phyloP scores from a whole-genome alignment of 2,113 vertebrate genomes.

The Saccopteryx bilineata region DNA sequence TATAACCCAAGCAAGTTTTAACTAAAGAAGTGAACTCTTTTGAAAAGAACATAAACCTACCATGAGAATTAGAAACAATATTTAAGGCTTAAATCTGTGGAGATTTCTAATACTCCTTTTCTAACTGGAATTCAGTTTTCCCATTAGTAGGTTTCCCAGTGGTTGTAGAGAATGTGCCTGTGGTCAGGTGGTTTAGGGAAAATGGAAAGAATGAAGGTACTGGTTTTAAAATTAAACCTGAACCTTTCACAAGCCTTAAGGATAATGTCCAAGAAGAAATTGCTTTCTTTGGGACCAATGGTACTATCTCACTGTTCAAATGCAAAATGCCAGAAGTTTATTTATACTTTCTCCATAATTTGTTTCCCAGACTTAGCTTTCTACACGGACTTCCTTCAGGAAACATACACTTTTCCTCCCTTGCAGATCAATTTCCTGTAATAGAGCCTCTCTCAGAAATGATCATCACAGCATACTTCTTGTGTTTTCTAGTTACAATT shows the following conservation, averaged over 20 bases:
- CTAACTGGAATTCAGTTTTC: conserved; percentile 75
- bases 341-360: conserved; percentile 78
- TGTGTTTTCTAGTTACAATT: conserved; percentile 47
- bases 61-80: conserved; percentile 41
- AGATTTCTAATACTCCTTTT: conserved; percentile 71
- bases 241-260: conserved; percentile 77
- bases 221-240: conserved; percentile 84
- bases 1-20: conserved; percentile 61
- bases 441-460: conserved; percentile 70
- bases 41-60: conserved; percentile 50
- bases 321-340: conserved; percentile 76
- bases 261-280: conserved; percentile 76
- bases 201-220: conserved; percentile 72
- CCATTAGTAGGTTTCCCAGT: conserved; percentile 72
- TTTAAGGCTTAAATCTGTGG: conserved; percentile 41
- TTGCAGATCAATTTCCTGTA: conserved; percentile 82
- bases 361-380: conserved; percentile 82
- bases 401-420: conserved; percentile 76
- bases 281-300: conserved; percentile 74
- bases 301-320: conserved; percentile 75
- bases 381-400: conserved; percentile 79
- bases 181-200: conserved; percentile 64
- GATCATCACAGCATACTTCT: conserved; percentile 70
- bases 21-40: conserved; percentile 60
- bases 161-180: conserved; percentile 48